phyloP scores from a whole-genome alignment of 2,797 vertebrate genomes.

The Denticeps clupeoides region DNA sequence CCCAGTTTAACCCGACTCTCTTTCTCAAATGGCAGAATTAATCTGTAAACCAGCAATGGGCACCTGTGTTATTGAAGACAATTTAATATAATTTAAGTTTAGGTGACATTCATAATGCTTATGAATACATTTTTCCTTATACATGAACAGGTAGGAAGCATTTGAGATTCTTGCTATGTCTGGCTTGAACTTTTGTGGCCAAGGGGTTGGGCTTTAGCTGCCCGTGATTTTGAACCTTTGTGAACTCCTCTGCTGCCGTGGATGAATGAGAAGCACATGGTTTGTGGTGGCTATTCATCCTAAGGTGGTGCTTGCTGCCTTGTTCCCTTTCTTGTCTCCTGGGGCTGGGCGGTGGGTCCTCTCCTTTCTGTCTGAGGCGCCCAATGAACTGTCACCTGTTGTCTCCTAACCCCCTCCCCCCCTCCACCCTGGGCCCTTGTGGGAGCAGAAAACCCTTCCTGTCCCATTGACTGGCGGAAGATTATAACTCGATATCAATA shows the following conservation, averaged over 20 bases:
- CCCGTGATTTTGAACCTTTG: slow-evolving; percentile 4
- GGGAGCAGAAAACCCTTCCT: slow-evolving; percentile 28
- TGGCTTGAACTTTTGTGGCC: not conserved
- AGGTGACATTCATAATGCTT: too few species aligned
- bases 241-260: not conserved
- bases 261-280: slow-evolving; percentile 6
- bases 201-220: not conserved
- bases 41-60: too few species aligned
- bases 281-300: slow-evolving; percentile 17
- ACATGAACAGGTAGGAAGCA: too few species aligned
- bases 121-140: too few species aligned
- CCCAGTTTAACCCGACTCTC: too few species aligned
- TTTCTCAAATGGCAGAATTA: too few species aligned
- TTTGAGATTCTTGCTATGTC: too few species aligned
- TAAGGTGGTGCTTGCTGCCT: slow-evolving; percentile 3
- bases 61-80: too few species aligned
- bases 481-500: slow-evolving; percentile 46
- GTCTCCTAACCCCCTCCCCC: slow-evolving; percentile 11
- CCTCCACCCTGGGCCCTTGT: not conserved
- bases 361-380: slow-evolving; percentile 14
- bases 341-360: slow-evolving; percentile 42
- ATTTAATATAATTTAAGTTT: too few species aligned
- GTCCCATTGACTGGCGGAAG: slow-evolving; percentile 43
- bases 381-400: slow-evolving; percentile 17
- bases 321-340: slow-evolving; percentile 34